Evolutionary conservation across 2,888 invertebrate species (phyloP), one percentile per base, ranked within the genome.

Genomic region (Ptychoptera contaminata): DNA sequence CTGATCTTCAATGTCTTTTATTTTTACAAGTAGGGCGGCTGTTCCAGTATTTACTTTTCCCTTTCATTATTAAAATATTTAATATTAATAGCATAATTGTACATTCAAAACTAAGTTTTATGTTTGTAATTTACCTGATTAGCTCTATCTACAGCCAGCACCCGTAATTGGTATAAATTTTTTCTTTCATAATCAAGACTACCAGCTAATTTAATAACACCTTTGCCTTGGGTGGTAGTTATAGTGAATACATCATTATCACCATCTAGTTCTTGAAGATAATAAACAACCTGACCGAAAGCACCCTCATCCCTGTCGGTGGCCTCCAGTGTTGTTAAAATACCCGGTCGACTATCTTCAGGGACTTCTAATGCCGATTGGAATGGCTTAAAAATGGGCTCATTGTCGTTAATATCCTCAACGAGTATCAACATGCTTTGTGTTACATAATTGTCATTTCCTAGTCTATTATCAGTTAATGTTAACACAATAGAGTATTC

Each of bases 381-480:
- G 67, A 87, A 87, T 15, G 85, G 80, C 61, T 81, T 77, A 63
- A 91, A 92, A 51, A 85, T 74, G 30, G 92, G 92, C 56, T 79
- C 81, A 69, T 91, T 91, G 69, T 91, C 91, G 59, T 91, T 91
- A 39, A 88, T 82, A 61, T 92, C 92, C 68, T 91, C 91, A 39
- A 92, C 88, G 54, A 91, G 71, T 43, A 91, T 67, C 51, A 91
- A 69, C 54, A 92, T 76, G 59, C 90, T 88, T 68, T 91, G 91
- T 1, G 88, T 90, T 53, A 91, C 83, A 64, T 77, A 87, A 63
- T 86, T 87, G 46, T 85, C 86, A 51, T 85, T 83, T 16, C 85
- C 87, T 51, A 90, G 74, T 58, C 81, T 78, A 50, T 86, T 86
- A 65, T 92, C 92, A 7, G 87, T 88, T 55, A 92, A 67, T 2